Evolutionary conservation across 2,113 vertebrate species (phyloP), one percentile per base, ranked within the genome.

Genomic region (Leucoraja erinaceus): DNA sequence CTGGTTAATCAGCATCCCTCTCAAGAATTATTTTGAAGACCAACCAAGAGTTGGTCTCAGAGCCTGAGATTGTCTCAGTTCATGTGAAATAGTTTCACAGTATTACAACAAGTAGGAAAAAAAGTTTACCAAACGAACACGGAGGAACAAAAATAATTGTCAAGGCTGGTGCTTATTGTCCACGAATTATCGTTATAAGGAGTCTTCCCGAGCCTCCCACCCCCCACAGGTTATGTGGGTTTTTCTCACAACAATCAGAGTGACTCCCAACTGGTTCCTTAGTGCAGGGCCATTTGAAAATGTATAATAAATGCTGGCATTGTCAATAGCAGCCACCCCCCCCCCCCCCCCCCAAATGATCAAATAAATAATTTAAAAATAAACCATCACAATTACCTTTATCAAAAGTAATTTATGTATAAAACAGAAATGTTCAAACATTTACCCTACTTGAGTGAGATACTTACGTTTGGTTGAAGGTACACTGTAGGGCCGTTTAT

Each of bases 401-500:
- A 31, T 6, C 5, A 16, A n/a, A 18, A 88, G 28, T 59, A 86
- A 59, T 59, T 86, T 63, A 0, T 63, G 14, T 86, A 61, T 14
- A 31, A 61, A 61, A 61, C 22, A n/a, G 59, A 10, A 88, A 59
- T 12, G 59, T 22, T 84, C 25, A 63, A 14, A 66, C n/a, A 10
- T 8, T 6, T 66, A 3, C n/a, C 14, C 59, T 28, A 31, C 63
- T 63, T 28, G 6, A 12, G 1, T 16, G 28, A 16, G 4, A 31
- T 88, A 88, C 83, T 5, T 88, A 88, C 83, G 4, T 25, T 88
- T 63, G 63, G 68, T 54, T 54, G 68, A 72, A 72, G 68, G 16
- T 74, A 28, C 8, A 94, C 61, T 0, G 95, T 84, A 0, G 95
- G 94, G 77, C 90, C 66, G 96, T 10, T 94, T 95, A 93, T 95